phyloP scores from a whole-genome alignment of 2,113 vertebrate species.

The Bubo blakistoni region DNA sequence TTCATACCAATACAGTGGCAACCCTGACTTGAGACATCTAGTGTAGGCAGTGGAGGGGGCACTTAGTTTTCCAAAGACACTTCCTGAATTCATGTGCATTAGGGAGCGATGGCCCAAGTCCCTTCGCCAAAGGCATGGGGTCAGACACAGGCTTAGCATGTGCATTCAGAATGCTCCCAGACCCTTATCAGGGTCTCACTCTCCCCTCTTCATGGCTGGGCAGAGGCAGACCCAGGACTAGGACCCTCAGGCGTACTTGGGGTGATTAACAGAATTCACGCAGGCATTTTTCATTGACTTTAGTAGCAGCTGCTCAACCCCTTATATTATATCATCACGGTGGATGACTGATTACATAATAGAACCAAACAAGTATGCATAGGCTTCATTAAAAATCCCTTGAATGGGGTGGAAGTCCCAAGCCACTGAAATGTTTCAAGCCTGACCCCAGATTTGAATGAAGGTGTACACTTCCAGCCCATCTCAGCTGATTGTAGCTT shows the following conservation, averaged over 20 bases:
- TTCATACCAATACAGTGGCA: background rate
- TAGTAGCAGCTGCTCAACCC: slow-evolving; percentile 1
- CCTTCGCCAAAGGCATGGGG: background rate
- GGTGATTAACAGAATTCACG: background rate
- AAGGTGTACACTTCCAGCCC: background rate
- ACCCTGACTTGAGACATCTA: background rate
- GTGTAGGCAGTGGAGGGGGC: background rate
- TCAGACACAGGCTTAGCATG: background rate
- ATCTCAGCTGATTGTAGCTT: background rate
- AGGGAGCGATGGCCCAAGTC: background rate
- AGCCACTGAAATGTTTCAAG: background rate
- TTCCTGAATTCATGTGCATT: background rate
- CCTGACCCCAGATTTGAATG: background rate
- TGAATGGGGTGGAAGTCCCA: background rate
- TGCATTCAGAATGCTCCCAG: background rate
- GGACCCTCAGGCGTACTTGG: background rate
- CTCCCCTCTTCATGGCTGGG: background rate
- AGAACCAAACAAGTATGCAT: background rate
- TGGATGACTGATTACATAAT: background rate
- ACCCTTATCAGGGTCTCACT: background rate
- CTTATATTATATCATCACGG: background rate
- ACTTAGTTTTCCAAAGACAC: background rate
- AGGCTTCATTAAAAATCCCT: background rate
- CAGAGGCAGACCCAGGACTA: background rate
- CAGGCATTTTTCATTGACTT: background rate